phyloP scores from a whole-genome alignment of 2,113 vertebrate genomes.

The Eubucco bourcierii region DNA sequence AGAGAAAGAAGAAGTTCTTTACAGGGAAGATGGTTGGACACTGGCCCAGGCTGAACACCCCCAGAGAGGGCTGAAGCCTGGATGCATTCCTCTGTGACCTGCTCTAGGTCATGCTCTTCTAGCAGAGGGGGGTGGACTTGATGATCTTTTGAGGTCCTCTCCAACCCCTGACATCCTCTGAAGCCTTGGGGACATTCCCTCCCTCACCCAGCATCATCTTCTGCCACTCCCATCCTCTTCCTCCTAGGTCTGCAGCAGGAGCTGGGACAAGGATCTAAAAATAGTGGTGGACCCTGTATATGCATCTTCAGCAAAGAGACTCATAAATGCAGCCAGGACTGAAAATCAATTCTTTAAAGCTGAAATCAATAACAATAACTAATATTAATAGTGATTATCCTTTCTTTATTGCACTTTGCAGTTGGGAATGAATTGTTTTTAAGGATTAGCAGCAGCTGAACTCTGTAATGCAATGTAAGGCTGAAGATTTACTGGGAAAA shows the following conservation, averaged over 20 bases:
- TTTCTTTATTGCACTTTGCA: slow-evolving; percentile 60
- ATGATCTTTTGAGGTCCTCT: too few relatives aligned
- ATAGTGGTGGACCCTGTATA: background rate
- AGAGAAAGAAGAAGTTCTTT: too few relatives aligned
- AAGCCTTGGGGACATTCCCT: background rate
- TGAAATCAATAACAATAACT: slow-evolving; percentile 81
- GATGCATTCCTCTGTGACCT: too few relatives aligned
- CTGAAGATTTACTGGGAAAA: slow-evolving; percentile 66
- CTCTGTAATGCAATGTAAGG: slow-evolving; percentile 19
- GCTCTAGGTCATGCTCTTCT: too few relatives aligned
- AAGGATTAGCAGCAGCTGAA: slow-evolving; percentile 43
- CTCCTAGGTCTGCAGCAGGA: background rate
- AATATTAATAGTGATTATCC: slow-evolving; percentile 78
- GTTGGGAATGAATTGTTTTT: slow-evolving; percentile 60
- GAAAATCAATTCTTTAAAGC: slow-evolving; percentile 79
- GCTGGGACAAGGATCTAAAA: slow-evolving; percentile 23
- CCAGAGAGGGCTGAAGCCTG: background rate
- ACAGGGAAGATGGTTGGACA: too few relatives aligned
- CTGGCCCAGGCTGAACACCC: background rate
- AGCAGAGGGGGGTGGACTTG: too few relatives aligned
- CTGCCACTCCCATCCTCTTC: background rate
- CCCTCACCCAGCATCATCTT: background rate
- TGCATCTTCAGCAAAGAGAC: slow-evolving; percentile 72
- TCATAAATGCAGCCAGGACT: slow-evolving; percentile 70
- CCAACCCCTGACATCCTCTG: too few relatives aligned